These are phyloP conservation scores for Toxonevra muliebris DNA, from an alignment of 2,888 invertebrate species.

Conservation along the genomic window DNA sequence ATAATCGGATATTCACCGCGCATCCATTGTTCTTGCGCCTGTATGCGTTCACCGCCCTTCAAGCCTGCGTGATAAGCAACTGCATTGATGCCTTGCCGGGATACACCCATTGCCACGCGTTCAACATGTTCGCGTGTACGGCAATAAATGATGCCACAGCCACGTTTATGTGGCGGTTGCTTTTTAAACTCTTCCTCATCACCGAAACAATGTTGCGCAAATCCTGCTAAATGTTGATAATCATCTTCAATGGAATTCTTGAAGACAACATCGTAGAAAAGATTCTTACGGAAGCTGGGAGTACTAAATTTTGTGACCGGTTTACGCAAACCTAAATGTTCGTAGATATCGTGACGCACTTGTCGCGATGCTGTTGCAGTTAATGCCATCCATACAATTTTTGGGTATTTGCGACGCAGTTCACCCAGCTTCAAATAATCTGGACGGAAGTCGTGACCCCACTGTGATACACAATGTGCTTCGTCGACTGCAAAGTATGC, in stretches of 20 bases:
- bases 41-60: constrained; percentile 76
- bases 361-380: constrained; percentile 91
- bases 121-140: constrained; percentile 92
- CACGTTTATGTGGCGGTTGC: constrained; percentile 57
- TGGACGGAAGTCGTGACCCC: constrained; percentile 98
- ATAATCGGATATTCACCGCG: constrained; percentile 88
- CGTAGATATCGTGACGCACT: constrained; percentile 84
- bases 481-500: constrained; percentile 96
- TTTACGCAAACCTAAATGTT: constrained; percentile 74
- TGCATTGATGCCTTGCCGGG: constrained; percentile 77
- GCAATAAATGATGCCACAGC: constrained; percentile 93
- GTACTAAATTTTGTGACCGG: constrained; percentile 81
- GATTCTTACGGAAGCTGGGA: constrained; percentile 90
- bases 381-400: constrained; percentile 87
- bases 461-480: constrained; percentile 97
- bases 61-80: constrained; percentile 92
- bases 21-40: constrained; percentile 93
- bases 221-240: constrained; percentile 80
- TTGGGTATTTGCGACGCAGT: constrained; percentile 71
- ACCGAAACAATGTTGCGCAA: constrained; percentile 75
- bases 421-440: constrained; percentile 90
- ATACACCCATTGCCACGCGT: constrained; percentile 80
- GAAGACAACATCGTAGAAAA: constrained; percentile 93
- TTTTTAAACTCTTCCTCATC: constrained; percentile 61
- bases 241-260: constrained; percentile 86